Conservation (phyloP, 1,140 invertebrate genomes). For the Bemisia tabaci region DNA sequence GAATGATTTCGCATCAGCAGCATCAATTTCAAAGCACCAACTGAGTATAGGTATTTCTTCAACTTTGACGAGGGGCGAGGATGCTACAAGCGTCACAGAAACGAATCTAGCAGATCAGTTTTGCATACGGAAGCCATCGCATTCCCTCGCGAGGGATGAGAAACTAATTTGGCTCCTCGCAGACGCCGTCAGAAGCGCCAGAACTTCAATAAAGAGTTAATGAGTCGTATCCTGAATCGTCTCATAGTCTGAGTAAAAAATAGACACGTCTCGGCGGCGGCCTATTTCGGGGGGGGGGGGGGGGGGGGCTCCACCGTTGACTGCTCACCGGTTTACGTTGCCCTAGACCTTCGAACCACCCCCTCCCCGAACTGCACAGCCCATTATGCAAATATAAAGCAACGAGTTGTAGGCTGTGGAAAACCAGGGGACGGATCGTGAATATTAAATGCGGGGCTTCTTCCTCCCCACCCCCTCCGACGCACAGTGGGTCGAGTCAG, state of each 20-base stretch:
- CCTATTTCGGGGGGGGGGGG: neutral
- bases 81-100: too few species aligned
- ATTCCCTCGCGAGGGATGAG: neutral
- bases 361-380: neutral
- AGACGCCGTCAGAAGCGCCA: neutral
- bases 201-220: neutral
- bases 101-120: too few species aligned
- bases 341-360: neutral
- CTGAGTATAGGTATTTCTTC: too few species aligned
- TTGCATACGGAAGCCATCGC: too few species aligned
- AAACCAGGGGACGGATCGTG: neutral
- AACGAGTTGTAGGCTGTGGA: neutral
- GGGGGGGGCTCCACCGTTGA: neutral
- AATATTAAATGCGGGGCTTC: neutral
- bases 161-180: neutral
- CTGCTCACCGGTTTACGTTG: neutral
- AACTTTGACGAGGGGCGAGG: too few species aligned
- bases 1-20: too few species aligned
- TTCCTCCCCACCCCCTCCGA: neutral
- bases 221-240: neutral
- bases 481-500: too few species aligned
- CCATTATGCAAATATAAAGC: neutral
- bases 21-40: too few species aligned
- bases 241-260: neutral
- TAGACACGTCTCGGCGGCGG: neutral